These are phyloP conservation scores for Enteromius fasciolatus DNA, from an alignment of 2,797 vertebrate genomes.

Conservation along the genomic window DNA sequence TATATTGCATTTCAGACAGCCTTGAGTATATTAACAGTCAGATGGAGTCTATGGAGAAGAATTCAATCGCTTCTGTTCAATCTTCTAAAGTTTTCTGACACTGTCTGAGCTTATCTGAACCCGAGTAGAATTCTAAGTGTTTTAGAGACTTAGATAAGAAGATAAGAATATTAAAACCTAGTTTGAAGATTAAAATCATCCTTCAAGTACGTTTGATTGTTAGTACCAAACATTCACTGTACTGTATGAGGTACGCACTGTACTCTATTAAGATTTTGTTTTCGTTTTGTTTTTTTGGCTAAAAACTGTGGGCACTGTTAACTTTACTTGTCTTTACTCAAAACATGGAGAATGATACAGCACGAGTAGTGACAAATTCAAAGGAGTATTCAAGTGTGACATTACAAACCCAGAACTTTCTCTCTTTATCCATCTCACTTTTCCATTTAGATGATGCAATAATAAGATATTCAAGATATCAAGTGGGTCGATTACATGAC, in stretches of 20 bases:
- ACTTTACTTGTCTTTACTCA: background rate
- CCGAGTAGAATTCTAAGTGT: background rate
- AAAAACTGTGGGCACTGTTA: background rate
- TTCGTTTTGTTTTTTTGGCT: background rate
- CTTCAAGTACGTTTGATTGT: conserved; percentile 8
- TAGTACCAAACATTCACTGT: background rate
- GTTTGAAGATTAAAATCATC: conserved; percentile 21
- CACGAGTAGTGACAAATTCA: background rate
- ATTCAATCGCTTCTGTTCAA: conserved; percentile 15
- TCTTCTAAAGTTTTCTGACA: conserved; percentile 29
- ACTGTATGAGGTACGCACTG: too few relatives aligned
- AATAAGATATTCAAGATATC: conserved; percentile 32
- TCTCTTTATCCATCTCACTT: conserved; percentile 14
- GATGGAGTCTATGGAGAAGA: conserved; percentile 20
- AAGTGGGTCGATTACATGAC: conserved; percentile 11
- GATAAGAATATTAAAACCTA: conserved; percentile 16
- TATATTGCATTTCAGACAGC: conserved; percentile 47
- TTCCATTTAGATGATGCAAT: conserved; percentile 27
- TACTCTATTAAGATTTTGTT: too few relatives aligned
- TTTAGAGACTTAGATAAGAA: background rate
- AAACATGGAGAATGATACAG: background rate
- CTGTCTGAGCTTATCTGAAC: conserved; percentile 33
- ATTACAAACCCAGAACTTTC: background rate
- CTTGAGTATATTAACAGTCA: conserved; percentile 41
- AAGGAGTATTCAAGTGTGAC: background rate